These are phyloP conservation scores for Hemiprocne comata DNA, from an alignment of 2,113 vertebrate species.

Conservation along the genomic window DNA sequence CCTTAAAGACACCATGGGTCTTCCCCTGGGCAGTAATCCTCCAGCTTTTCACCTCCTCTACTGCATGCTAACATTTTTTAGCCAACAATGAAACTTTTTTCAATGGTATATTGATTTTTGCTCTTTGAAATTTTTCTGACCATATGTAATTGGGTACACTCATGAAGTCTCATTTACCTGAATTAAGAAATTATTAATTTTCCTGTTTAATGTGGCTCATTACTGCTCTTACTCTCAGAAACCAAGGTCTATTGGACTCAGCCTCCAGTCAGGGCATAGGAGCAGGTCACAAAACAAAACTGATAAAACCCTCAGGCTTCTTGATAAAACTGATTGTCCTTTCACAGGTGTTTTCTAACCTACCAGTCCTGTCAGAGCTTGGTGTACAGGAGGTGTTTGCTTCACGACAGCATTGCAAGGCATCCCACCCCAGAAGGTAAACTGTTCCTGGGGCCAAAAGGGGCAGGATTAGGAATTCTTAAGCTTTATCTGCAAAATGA, in stretches of 20 bases:
- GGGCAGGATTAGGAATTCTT: not conserved
- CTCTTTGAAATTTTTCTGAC: not conserved
- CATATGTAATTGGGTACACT: not conserved
- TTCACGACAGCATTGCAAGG: slow-evolving; percentile 91
- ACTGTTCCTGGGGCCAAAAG: not conserved
- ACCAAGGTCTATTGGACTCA: not conserved
- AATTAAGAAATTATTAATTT: not conserved
- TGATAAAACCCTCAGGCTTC: not conserved
- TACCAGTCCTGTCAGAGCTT: slow-evolving; percentile 95
- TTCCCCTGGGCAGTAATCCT: not conserved
- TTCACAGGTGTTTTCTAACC: slow-evolving; percentile 91
- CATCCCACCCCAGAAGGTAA: slow-evolving; percentile 91
- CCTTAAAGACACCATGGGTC: not conserved
- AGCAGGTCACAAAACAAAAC: not conserved
- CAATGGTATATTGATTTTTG: not conserved
- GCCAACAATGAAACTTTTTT: not conserved
- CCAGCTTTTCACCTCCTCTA: not conserved
- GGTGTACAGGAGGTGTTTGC: slow-evolving; percentile 92
- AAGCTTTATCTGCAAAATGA: not conserved
- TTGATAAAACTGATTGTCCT: not conserved
- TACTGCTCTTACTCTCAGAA: not conserved
- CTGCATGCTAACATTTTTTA: not conserved
- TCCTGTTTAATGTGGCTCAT: not conserved
- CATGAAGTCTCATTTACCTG: not conserved
- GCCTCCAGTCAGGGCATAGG: not conserved